Base-by-base conservation (phyloP, 2,797 vertebrate species). In the Tamandua tetradactyla region DNA sequence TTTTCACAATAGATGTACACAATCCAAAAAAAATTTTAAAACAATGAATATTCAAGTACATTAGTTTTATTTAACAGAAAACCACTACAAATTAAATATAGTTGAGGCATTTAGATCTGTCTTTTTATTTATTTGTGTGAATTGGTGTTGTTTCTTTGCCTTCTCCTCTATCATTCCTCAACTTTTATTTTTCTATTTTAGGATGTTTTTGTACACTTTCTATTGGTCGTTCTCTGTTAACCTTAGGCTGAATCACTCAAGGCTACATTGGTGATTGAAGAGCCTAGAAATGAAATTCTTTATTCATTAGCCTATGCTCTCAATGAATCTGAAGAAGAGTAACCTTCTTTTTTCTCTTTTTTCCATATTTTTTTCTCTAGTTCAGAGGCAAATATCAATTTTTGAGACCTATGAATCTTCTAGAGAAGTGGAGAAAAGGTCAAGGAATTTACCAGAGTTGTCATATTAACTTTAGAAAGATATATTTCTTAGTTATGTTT, bases 11-110 rank as follows among this genome's bases (percentile, higher is more conserved):
- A 57, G 42, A 55, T 83, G 35, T 94, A 94, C 35, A 89, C 49
- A 93, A 90, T 96, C 90, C 94, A 96, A 94, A 93, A 95, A 89
- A 89, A 87, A 89, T 95, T 96, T 95, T 94, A 89, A 95, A 96
- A 85, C 84, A 89, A 96, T 95, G 89, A 95, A 94, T 95, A 96
- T 87, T 92, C 83, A 95, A 95, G 64, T 86, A 42, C 79, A 89
- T 96, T 89, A 95, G 47, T 57, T 94, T 93, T 69, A 78, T 87
- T 96, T 69, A 93, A 96, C 91, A 97, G 87, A 91, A 96, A 96
- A 91, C 86, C 94, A 95, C 95, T 95, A 93, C 44, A 93, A 97
- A 95, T 91, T 35, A 8, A 96, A 96, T 96, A 84, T 80, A 94
- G 87, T 11, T 17, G 20, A 89, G 35, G 7, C 32, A 84, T 80